Conservation (phyloP, 2,113 vertebrate genomes). For the Myrmecophaga tridactyla region DNA sequence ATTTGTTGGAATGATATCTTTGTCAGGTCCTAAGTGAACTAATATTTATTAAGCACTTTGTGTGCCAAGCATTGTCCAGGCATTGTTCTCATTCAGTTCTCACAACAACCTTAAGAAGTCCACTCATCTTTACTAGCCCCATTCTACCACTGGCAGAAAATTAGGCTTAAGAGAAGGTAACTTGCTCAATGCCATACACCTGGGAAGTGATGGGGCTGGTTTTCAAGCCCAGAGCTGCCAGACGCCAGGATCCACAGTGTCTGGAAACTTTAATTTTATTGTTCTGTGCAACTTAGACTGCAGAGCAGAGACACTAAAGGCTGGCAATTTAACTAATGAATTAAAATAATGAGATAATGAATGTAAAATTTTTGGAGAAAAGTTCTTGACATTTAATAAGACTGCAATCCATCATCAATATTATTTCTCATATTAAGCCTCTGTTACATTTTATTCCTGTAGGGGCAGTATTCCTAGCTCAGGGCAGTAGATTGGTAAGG, state of each 20-base stretch:
- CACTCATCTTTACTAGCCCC: background rate
- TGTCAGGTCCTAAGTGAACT: background rate
- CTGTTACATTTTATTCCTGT: background rate
- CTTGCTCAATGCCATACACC: too few species aligned
- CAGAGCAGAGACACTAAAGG: background rate
- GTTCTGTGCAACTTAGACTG: background rate
- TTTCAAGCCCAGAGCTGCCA: background rate
- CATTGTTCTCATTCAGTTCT: background rate
- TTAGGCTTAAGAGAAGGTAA: too few species aligned
- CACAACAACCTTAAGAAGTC: background rate
- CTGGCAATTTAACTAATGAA: constrained; percentile 37
- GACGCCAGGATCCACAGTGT: background rate
- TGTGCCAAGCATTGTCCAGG: background rate
- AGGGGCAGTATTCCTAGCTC: constrained; percentile 18
- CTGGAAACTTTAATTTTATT: background rate
- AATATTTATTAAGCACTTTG: background rate
- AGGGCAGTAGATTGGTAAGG: background rate
- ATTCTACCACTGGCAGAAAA: too few species aligned
- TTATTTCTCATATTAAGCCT: background rate
- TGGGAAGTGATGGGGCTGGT: background rate
- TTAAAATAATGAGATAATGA: constrained; percentile 23
- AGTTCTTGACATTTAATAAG: constrained; percentile 34
- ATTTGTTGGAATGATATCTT: background rate
- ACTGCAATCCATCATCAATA: background rate
- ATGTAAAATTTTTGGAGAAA: background rate